Evolutionary conservation across 2,888 invertebrate genomes (phyloP).

Genomic region (Cecidostiba fungosa): DNA sequence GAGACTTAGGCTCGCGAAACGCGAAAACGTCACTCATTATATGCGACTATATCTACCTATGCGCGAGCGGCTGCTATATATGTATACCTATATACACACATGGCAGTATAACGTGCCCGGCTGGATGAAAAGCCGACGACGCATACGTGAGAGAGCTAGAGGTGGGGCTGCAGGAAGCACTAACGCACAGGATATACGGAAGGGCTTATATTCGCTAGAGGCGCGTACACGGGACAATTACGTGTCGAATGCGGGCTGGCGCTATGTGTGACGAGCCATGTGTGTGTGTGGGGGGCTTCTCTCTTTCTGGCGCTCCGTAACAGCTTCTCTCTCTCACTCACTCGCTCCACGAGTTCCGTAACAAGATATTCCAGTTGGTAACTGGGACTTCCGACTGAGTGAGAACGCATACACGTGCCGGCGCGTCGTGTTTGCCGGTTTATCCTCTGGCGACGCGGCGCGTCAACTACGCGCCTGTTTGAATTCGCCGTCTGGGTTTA

Average conservation of each 20-base stretch:
- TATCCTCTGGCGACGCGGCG: constrained; percentile 46
- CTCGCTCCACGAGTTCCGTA: constrained; percentile 66
- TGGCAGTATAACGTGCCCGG: neutral
- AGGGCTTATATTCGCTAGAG: constrained; percentile 45
- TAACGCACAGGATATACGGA: constrained; percentile 18
- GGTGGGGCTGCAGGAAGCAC: neutral
- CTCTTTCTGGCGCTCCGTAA: constrained; percentile 2
- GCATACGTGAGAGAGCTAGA: neutral
- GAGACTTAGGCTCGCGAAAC: constrained; percentile 19
- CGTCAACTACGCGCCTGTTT: constrained; percentile 65
- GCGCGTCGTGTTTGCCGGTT: constrained; percentile 49
- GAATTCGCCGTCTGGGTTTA: constrained; percentile 68
- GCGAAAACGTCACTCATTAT: constrained; percentile 56
- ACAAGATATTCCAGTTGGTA: constrained; percentile 70
- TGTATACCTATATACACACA: neutral
- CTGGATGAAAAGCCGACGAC: neutral
- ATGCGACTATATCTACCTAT: constrained; percentile 24
- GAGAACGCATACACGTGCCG: constrained; percentile 65
- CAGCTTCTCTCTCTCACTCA: neutral
- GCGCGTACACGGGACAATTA: constrained; percentile 47
- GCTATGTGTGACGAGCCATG: neutral
- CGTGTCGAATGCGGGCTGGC: constrained; percentile 28
- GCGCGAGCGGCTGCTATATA: neutral
- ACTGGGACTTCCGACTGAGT: constrained; percentile 69
- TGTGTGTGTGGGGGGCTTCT: constrained; percentile 30